Percentiles rank a stretch among this genome's conserved stretches.
phyloP scores from a whole-genome alignment of 2,797 vertebrate species.

The Tokudaia muenninki region DNA sequence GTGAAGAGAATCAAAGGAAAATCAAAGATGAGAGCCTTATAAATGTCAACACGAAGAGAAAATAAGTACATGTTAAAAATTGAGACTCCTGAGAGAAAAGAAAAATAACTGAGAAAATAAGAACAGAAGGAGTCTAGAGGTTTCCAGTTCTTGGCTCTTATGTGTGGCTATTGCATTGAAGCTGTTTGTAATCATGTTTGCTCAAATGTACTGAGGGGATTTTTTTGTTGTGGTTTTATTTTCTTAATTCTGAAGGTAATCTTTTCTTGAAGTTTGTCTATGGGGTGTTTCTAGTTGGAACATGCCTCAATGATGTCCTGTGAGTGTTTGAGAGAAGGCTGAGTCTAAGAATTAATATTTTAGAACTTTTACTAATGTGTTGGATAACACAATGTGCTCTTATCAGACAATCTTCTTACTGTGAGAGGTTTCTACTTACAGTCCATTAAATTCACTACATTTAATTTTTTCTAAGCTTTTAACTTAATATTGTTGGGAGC shows the following conservation, averaged over 20 bases:
- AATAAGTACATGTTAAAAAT: constrained; percentile 31
- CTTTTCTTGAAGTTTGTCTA: neutral
- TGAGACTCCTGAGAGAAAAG: constrained; percentile 21
- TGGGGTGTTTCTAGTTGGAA: constrained; percentile 28
- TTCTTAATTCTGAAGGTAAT: neutral
- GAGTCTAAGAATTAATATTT: neutral
- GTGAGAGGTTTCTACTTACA: neutral
- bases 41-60: constrained; percentile 20
- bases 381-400: neutral
- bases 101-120: neutral
- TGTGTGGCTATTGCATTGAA: neutral
- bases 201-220: constrained; percentile 5
- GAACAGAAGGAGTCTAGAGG: neutral
- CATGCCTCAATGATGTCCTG: neutral
- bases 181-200: neutral
- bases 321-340: constrained; percentile 38
- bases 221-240: neutral
- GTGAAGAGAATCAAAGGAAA: neutral
- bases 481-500: neutral
- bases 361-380: neutral
- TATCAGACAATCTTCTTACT: neutral
- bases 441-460: neutral
- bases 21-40: neutral
- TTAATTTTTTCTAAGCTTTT: neutral
- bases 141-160: neutral